Base-by-base conservation (phyloP, 2,888 invertebrate species). In the Elmis aenea region DNA sequence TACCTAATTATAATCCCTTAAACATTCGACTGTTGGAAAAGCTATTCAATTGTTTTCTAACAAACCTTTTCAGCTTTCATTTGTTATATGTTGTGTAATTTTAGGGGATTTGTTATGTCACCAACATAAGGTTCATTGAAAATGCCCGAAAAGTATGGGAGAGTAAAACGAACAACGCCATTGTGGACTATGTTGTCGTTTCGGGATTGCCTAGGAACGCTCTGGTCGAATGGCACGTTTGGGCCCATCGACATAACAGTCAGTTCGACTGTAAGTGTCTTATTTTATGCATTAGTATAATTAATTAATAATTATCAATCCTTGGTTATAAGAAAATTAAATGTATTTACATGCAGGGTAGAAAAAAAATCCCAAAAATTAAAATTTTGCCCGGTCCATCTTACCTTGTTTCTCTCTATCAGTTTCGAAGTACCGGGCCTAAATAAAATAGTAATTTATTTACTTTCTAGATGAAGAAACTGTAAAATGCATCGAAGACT, bases 211-310 rank as follows among this genome's bases (percentile, higher is more conserved):
- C 94, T 1, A 76, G 84, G 27, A 76, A 70, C 47, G 92, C 91
- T 12, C 71, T 80, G 31, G 82, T 94, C 12, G 93, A 94, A 69
- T 94, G 93, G 93, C 90, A 91, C 64, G 88, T 92, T 41, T 89
- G 89, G 88, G 88, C 88, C 23, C 90, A 90, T 65, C 77, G 83
- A 37, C 85, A 88, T 69, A 91, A 90, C 68, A 83, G 84, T 67
- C 77, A 85, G 47, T 90, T 90, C 62, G 88, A 90, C 66, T 90
- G 88, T 89, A 69, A 75, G 77, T 67, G n/a, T n/a, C n/a, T n/a
- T n/a, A n/a, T 38, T 30, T 13, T 26, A 12, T 13, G 11, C 5
- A n/a, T 5, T 23, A 6, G 24, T 42, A 26, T 31, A 23, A 28
- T 21, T 25, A 37, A 25, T 27, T 29, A 13, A 6, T 10, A 10